Evolutionary conservation across 2,888 invertebrate genomes (phyloP).

Genomic region (Epirrhoe alternata): DNA sequence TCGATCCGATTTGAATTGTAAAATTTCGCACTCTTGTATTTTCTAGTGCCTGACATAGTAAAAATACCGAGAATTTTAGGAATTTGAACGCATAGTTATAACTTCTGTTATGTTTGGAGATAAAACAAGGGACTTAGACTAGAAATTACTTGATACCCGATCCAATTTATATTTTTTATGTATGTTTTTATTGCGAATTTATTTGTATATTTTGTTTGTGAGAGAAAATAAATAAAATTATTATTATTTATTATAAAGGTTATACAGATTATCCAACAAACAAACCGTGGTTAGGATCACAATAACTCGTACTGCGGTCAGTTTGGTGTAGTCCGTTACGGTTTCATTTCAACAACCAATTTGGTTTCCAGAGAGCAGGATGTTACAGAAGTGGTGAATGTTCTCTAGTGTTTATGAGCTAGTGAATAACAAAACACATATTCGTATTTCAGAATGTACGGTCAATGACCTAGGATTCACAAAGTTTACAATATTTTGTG

Average conservation of each 20-base stretch:
- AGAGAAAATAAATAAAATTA: no score
- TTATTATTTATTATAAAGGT: no score
- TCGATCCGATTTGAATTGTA: background rate
- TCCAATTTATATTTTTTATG: no score
- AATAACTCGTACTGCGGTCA: background rate
- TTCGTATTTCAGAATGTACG: background rate
- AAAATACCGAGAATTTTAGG: no score
- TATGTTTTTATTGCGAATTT: no score
- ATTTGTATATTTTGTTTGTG: no score
- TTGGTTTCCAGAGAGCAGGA: background rate
- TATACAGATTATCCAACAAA: background rate
- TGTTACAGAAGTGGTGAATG: background rate
- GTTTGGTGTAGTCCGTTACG: background rate
- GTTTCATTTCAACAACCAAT: conserved; percentile 1
- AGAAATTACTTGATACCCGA: no score
- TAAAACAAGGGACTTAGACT: no score
- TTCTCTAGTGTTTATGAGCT: background rate
- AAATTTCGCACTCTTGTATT: background rate
- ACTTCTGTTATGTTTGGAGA: no score
- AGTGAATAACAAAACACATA: background rate
- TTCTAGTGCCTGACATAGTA: background rate
- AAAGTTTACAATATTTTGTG: no score
- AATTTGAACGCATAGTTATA: no score
- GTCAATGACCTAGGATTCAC: background rate
- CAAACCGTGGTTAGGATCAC: background rate